phyloP scores from a whole-genome alignment of 2,113 vertebrate genomes.

The Bucco capensis region DNA sequence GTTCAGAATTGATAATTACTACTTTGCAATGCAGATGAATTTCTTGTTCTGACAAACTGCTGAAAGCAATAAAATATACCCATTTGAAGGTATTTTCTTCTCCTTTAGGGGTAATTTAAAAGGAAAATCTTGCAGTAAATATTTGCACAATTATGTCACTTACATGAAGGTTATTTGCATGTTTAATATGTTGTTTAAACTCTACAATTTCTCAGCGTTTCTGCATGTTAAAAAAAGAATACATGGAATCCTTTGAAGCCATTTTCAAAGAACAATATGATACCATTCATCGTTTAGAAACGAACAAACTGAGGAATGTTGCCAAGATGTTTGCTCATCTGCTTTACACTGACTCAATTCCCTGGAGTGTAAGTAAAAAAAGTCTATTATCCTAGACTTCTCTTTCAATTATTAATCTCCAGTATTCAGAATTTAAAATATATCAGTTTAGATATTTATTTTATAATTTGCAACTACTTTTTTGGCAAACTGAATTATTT shows the following conservation, averaged over 20 bases:
- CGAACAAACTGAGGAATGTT: slow-evolving; percentile 97
- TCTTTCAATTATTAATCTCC: neutral
- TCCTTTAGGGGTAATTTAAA: neutral
- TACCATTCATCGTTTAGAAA: slow-evolving; percentile 96
- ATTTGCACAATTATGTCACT: neutral
- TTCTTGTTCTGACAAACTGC: neutral
- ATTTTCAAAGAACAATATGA: slow-evolving; percentile 97
- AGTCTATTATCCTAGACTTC: neutral
- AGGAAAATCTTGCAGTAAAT: neutral
- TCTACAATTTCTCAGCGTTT: slow-evolving; percentile 81
- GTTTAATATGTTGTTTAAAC: neutral
- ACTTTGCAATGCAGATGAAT: neutral
- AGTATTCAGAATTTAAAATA: neutral
- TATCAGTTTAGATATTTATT: neutral
- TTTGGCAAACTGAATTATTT: neutral
- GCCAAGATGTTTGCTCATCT: slow-evolving; percentile 97
- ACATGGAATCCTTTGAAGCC: slow-evolving; percentile 96
- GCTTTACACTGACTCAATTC: slow-evolving; percentile 94
- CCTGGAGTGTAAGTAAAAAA: slow-evolving; percentile 90
- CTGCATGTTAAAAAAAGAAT: slow-evolving; percentile 96
- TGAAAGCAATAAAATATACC: neutral
- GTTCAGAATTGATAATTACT: neutral
- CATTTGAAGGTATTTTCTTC: neutral
- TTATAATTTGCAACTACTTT: neutral
- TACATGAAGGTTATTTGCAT: neutral